These are phyloP conservation scores for Ypsolopha scabrella DNA, from an alignment of 2,888 invertebrate genomes.

Conservation along the genomic window DNA sequence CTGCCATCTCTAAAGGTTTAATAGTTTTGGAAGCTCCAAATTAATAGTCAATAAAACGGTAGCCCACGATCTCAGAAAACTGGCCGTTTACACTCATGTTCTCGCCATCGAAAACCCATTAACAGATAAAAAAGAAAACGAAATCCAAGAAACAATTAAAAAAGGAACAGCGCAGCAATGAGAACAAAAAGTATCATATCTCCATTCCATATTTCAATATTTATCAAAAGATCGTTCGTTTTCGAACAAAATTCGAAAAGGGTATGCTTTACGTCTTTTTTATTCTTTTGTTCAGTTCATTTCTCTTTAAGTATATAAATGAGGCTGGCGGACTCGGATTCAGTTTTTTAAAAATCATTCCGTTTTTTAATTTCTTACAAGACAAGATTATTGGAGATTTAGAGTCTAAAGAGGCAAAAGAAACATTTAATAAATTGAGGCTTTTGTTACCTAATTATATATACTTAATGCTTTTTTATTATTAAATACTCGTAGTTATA, in stretches of 20 bases:
- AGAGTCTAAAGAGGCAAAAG: too few species aligned
- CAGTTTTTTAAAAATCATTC: slow-evolving; percentile 45
- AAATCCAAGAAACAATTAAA: slow-evolving; percentile 12
- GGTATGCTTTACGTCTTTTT: slow-evolving; percentile 25
- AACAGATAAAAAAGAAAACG: slow-evolving; percentile 26
- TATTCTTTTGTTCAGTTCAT: slow-evolving; percentile 28
- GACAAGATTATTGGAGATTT: neutral
- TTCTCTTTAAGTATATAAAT: slow-evolving; percentile 58
- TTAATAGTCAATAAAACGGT: slow-evolving; percentile 61
- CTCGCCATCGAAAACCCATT: slow-evolving; percentile 42
- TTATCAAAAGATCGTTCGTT: slow-evolving; percentile 64
- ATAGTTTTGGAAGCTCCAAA: slow-evolving; percentile 27
- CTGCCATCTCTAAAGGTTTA: slow-evolving; percentile 10
- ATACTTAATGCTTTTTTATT: too few species aligned
- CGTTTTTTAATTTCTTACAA: slow-evolving; percentile 37
- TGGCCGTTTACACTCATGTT: slow-evolving; percentile 23
- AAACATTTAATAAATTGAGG: too few species aligned
- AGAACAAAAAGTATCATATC: slow-evolving; percentile 50
- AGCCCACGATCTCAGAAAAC: slow-evolving; percentile 20
- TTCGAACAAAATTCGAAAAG: slow-evolving; percentile 60
- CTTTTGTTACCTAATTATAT: too few species aligned
- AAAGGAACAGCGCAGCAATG: slow-evolving; percentile 12
- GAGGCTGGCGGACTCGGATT: slow-evolving; percentile 31
- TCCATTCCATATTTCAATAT: slow-evolving; percentile 67
- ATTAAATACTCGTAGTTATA: too few species aligned